Percentiles rank a stretch among this genome's conserved stretches.
These are phyloP conservation scores for Propsilocerus akamusi DNA, from an alignment of 1,140 invertebrate species.

Conservation along the genomic window DNA sequence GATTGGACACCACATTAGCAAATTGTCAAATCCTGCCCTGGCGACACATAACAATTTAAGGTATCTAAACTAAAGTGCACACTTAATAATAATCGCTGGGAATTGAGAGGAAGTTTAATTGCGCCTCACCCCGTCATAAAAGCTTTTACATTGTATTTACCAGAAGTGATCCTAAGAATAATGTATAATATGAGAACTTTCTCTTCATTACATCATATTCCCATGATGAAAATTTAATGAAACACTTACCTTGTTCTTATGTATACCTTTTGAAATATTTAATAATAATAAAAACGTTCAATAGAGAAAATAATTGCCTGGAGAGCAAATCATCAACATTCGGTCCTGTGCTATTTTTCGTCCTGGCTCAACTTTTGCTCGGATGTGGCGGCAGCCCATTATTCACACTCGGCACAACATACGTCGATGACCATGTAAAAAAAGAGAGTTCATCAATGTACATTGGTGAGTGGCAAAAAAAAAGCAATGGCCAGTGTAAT, in stretches of 20 bases:
- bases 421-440: slow-evolving; percentile 74
- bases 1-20: slow-evolving; percentile 30
- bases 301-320: slow-evolving; percentile 48
- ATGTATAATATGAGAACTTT: no score
- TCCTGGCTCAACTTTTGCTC: slow-evolving; percentile 71
- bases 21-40: slow-evolving; percentile 44
- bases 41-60: slow-evolving; percentile 52
- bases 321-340: slow-evolving; percentile 57
- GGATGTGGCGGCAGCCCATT: slow-evolving; percentile 72
- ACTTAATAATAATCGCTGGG: no score
- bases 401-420: slow-evolving; percentile 74
- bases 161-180: no score
- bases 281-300: background rate
- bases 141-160: no score
- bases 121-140: no score
- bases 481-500: no score
- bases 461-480: slow-evolving; percentile 40
- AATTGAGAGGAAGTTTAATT: no score
- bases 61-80: no score
- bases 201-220: no score
- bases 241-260: background rate
- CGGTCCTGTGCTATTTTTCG: slow-evolving; percentile 64
- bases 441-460: slow-evolving; percentile 67
- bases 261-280: background rate
- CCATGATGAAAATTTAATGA: no score